Evolutionary conservation across 2,113 vertebrate genomes (phyloP), one percentile per base, ranked within the genome.

Genomic region (Numenius arquata): DNA sequence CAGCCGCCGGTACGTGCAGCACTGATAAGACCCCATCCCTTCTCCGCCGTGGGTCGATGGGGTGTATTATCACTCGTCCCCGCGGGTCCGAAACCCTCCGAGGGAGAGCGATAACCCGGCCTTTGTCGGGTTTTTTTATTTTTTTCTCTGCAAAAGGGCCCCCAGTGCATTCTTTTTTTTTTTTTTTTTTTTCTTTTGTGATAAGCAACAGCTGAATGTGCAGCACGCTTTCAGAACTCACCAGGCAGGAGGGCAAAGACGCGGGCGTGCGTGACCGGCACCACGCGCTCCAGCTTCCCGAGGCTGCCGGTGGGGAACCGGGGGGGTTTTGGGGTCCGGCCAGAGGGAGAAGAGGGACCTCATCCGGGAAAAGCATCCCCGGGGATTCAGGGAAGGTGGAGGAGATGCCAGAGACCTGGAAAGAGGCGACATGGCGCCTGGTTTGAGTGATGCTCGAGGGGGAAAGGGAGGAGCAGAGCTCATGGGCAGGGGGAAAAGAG

Each of bases 201-300:
- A 91, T 41, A 89, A 89, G 45, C 77, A 88, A 61, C 2, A n/a
- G 94, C 89, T 79, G 95, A 96, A 86, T 8, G 55, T 8, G 80
- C 94, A 84, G 6, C 21, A 3, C 25, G 21, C 15, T 53, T 9
- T 29, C 2, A 15, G 22, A 21, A 30, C 47, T 38, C 75, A 15
- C 53, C 8, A 14, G 32, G 41, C 59, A 30, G 21, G 22, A 12
- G 40, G 72, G 74, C 66, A 40, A 52, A 72, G 89, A 23, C 21
- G 1, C 3, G 0, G 52, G 3, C 0, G 34, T 79, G 65, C 41
- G 72, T 30, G 76, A 48, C 20, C 0, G 1, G 6, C 0, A 4
- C 26, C 88, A 66, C 13, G 18, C 8, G 1, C 32, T 7, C 10
- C 59, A 0, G 26, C 41, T 32, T 15, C 50, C 38, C 6, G 2